Percentiles rank a stretch among this genome's conserved stretches.
These are phyloP conservation scores for Lepilemur ruficaudatus DNA, from an alignment of 2,797 vertebrate genomes.

Conservation along the genomic window DNA sequence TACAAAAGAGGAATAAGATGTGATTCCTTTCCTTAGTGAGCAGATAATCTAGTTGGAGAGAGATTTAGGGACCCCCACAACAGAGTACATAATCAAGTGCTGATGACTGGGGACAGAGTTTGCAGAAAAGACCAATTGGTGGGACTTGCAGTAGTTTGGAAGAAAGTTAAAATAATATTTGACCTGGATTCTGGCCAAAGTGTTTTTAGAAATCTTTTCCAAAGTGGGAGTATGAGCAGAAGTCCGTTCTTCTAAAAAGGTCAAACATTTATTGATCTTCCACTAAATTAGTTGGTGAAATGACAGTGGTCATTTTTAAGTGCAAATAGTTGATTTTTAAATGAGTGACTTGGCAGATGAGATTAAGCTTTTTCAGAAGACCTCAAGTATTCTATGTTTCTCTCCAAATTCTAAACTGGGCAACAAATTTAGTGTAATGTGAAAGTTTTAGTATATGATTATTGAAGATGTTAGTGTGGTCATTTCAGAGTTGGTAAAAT, in stretches of 20 bases:
- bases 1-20: not conserved
- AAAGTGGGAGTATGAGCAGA: not conserved
- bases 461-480: not conserved
- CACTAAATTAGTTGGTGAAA: slow-evolving; percentile 19
- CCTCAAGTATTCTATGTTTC: not conserved
- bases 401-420: slow-evolving; percentile 33
- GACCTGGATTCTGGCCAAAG: slow-evolving; percentile 6
- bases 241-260: slow-evolving; percentile 45
- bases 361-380: not conserved
- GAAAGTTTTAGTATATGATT: not conserved
- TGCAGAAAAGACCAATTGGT: not conserved
- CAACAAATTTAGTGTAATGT: not conserved
- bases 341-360: slow-evolving; percentile 41
- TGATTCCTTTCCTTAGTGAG: not conserved
- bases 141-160: not conserved
- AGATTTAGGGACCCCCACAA: not conserved
- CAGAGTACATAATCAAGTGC: not conserved
- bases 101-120: not conserved
- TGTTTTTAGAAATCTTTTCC: slow-evolving; percentile 55
- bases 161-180: slow-evolving; percentile 59
- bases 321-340: slow-evolving; percentile 50
- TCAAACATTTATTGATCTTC: slow-evolving; percentile 50
- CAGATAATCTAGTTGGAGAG: not conserved
- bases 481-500: not conserved
- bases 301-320: slow-evolving; percentile 21